Evolutionary conservation across 2,797 vertebrate genomes (phyloP).

Genomic region (Acomys russatus): DNA sequence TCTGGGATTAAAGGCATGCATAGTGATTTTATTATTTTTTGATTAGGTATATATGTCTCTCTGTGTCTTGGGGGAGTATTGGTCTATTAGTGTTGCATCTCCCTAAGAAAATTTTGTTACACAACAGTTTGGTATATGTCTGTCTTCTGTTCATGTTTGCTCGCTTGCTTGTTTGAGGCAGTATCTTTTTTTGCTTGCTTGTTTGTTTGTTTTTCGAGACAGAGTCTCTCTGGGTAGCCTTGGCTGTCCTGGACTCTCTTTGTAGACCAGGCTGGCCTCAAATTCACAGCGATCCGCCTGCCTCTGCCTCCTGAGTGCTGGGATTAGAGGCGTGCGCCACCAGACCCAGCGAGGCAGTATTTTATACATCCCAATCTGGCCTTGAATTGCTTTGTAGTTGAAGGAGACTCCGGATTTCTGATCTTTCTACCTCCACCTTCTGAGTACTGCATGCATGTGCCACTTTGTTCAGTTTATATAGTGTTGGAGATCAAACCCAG

Average conservation of each 20-base stretch:
- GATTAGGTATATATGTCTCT: no score
- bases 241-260: no score
- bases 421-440: not conserved
- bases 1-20: not conserved
- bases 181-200: not conserved
- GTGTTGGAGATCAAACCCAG: no score
- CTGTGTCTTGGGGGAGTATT: no score
- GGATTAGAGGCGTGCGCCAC: no score
- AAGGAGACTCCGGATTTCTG: not conserved
- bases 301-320: no score
- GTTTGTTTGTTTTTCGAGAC: no score
- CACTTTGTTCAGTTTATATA: not conserved
- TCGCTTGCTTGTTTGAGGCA: not conserved
- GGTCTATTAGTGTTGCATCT: not conserved
- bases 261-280: no score
- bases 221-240: no score
- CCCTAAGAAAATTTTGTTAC: not conserved
- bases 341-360: no score
- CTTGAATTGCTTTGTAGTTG: not conserved
- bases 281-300: no score
- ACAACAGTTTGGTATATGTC: not conserved
- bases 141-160: not conserved
- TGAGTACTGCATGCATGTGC: not conserved
- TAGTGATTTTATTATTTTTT: no score
- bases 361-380: not conserved